These are phyloP conservation scores for Falco novaeseelandiae DNA, from an alignment of 2,797 vertebrate genomes.

Conservation along the genomic window DNA sequence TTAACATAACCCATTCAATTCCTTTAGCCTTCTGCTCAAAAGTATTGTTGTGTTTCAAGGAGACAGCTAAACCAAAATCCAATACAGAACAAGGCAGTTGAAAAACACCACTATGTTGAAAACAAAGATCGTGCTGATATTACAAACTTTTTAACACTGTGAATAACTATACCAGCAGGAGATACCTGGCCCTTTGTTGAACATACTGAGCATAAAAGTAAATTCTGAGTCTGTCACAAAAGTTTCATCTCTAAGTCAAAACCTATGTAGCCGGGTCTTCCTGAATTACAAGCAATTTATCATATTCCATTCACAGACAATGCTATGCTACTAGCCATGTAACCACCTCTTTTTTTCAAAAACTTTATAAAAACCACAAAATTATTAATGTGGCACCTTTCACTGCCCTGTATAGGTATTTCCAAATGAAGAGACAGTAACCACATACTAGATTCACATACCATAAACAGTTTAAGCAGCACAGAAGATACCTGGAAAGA, in stretches of 20 bases:
- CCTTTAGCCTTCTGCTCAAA: neutral
- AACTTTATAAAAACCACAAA: neutral
- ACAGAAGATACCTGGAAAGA: neutral
- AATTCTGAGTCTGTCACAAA: neutral
- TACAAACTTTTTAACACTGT: neutral
- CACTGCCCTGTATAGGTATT: neutral
- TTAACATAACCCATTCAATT: neutral
- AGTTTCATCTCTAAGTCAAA: neutral
- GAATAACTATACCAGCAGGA: neutral
- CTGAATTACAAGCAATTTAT: neutral
- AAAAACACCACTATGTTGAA: neutral
- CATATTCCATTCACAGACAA: neutral
- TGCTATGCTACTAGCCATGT: neutral
- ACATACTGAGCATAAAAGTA: neutral
- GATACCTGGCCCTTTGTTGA: neutral
- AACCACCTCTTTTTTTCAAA: neutral
- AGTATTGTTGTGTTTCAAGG: neutral
- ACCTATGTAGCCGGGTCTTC: neutral
- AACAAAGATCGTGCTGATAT: neutral
- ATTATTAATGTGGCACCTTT: neutral
- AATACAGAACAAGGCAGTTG: neutral
- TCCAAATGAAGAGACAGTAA: neutral
- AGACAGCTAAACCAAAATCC: neutral
- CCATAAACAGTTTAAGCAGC: neutral
- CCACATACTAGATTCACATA: neutral